Evolutionary conservation across 2,888 invertebrate genomes (phyloP).

Genomic region (Chymomyza procnemis): DNA sequence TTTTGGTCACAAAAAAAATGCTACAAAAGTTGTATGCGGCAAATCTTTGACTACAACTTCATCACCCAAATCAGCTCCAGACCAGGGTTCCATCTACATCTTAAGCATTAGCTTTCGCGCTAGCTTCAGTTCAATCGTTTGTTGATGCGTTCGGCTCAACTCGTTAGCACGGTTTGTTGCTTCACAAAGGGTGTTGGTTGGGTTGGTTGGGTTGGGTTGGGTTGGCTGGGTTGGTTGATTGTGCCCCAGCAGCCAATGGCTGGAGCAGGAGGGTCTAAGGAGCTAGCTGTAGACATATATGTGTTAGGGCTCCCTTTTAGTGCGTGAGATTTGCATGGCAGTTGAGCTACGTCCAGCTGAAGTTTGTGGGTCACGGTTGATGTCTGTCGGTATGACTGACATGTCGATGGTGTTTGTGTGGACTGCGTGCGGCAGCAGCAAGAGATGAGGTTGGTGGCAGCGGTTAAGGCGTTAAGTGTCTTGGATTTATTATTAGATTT

Average conservation of each 20-base stretch:
- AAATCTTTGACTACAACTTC: background rate
- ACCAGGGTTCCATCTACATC: background rate
- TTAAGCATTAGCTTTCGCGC: background rate
- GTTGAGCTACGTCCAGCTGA: slow-evolving; percentile 12
- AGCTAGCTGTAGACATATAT: background rate
- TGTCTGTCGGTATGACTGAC: background rate
- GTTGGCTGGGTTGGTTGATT: slow-evolving; percentile 45
- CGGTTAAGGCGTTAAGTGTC: slow-evolving; percentile 70
- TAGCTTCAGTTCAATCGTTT: background rate
- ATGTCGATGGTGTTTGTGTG: background rate
- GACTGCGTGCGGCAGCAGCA: background rate
- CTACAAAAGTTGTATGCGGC: background rate
- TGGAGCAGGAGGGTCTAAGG: background rate
- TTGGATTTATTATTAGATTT: slow-evolving; percentile 73
- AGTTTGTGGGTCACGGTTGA: slow-evolving; percentile 65
- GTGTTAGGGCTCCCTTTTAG: background rate
- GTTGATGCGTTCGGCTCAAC: slow-evolving; percentile 13
- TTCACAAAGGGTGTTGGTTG: too few relatives aligned
- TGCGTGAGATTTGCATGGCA: background rate
- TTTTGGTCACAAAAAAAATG: background rate
- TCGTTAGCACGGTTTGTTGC: slow-evolving; percentile 48
- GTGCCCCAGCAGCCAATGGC: too few relatives aligned
- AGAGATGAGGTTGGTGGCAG: slow-evolving; percentile 4
- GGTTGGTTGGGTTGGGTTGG: too few relatives aligned
- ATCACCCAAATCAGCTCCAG: background rate